phyloP scores from a whole-genome alignment of 2,888 invertebrate genomes.

The Epinotia ramella region DNA sequence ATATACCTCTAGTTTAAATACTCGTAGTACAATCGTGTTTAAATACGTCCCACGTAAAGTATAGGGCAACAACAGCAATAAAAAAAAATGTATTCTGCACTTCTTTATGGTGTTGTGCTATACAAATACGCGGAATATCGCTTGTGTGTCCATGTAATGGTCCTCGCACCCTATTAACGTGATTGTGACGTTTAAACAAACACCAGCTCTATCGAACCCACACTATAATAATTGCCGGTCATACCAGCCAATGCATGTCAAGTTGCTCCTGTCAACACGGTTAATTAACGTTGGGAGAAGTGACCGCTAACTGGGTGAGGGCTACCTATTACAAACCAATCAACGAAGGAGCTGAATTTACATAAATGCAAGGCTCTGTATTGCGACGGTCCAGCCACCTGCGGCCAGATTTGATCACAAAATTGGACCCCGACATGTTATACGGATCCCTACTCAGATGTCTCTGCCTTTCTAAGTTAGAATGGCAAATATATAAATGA shows the following conservation, averaged over 20 bases:
- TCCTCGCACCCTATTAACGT: neutral
- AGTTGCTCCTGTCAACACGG: neutral
- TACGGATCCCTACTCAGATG: too few species aligned
- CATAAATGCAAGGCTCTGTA: neutral
- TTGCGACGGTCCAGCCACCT: neutral
- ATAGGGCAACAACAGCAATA: too few species aligned
- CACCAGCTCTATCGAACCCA: neutral
- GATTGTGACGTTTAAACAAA: neutral
- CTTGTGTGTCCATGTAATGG: neutral
- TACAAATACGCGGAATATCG: too few species aligned
- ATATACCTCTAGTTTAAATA: too few species aligned
- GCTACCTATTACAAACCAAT: conserved; percentile 2
- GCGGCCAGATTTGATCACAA: neutral
- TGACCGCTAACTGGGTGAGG: conserved; percentile 9
- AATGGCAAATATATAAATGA: too few species aligned
- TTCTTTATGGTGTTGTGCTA: too few species aligned
- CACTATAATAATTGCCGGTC: neutral
- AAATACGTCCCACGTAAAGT: too few species aligned
- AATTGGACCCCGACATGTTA: neutral
- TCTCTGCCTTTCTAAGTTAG: too few species aligned
- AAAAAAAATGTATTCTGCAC: too few species aligned
- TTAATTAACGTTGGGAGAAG: neutral
- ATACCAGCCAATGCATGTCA: conserved; percentile 11
- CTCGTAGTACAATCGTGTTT: too few species aligned
- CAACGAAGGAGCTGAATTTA: neutral